A percentile compares a stretch with the other conserved stretches of the same genome.
phyloP scores from a whole-genome alignment of 2,797 vertebrate genomes.

The Poeciliopsis presidionis region DNA sequence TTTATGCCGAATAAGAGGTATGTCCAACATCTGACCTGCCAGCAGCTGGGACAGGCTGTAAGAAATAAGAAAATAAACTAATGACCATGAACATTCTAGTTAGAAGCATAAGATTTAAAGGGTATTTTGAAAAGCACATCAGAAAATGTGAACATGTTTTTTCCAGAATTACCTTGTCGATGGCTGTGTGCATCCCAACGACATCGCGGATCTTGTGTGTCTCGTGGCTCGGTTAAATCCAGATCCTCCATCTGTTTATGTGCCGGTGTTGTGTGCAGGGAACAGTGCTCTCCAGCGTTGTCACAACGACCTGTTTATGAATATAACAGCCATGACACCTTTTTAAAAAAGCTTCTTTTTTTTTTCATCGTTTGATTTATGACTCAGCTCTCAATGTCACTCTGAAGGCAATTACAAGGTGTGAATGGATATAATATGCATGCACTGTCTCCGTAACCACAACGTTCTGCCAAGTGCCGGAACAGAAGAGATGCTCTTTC shows the following conservation, averaged over 20 bases:
- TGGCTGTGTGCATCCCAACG: conserved; percentile 17
- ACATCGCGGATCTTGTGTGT: conserved; percentile 19
- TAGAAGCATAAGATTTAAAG: no score
- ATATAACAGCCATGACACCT: conserved; percentile 56
- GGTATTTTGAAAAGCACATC: no score
- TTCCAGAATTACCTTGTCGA: conserved; percentile 1
- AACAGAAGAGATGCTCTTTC: conserved; percentile 70
- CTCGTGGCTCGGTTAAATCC: conserved; percentile 13
- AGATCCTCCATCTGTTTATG: conserved; percentile 16
- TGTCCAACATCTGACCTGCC: no score
- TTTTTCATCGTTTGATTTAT: conserved; percentile 75
- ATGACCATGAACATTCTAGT: no score
- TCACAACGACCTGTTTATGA: conserved; percentile 70
- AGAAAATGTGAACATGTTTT: background rate
- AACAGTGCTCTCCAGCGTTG: conserved; percentile 39
- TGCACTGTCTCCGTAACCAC: conserved; percentile 60
- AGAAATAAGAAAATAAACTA: no score
- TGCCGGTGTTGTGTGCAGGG: conserved; percentile 13
- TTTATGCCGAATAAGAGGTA: no score
- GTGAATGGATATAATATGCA: conserved; percentile 79
- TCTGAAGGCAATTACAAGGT: conserved; percentile 79
- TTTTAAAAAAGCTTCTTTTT: conserved; percentile 56
- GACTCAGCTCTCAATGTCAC: conserved; percentile 72
- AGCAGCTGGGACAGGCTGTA: no score
- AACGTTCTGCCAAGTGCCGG: conserved; percentile 71